Conservation (phyloP, 1,140 invertebrate species). For the Drosophila repletoides region DNA sequence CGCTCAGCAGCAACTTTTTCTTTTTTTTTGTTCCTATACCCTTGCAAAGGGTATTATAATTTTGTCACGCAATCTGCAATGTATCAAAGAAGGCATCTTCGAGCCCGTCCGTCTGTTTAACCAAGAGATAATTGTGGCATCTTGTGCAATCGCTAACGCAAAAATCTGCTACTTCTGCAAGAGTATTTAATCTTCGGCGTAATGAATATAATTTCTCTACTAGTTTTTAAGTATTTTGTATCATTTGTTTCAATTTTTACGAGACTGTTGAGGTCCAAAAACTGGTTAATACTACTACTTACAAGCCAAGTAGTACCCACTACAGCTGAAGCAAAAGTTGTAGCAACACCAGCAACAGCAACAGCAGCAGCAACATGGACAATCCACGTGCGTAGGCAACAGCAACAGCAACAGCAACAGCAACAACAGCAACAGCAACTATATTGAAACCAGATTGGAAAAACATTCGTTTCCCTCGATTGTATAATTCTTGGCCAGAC, state of each 20-base stretch:
- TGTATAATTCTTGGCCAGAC: constrained; percentile 64
- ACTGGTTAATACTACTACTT: constrained; percentile 40
- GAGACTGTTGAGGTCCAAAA: constrained; percentile 29
- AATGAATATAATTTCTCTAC: background rate
- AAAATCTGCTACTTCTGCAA: too few relatives aligned
- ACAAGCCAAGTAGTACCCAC: constrained; percentile 7
- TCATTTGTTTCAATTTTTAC: constrained; percentile 40
- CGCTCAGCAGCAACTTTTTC: constrained; percentile 5
- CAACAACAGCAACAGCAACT: constrained; percentile 15
- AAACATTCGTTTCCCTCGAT: constrained; percentile 30
- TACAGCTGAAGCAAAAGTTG: constrained; percentile 1
- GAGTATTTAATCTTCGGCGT: too few relatives aligned
- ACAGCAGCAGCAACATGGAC: constrained; percentile 1
- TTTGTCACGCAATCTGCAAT: too few relatives aligned
- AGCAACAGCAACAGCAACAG: constrained; percentile 7
- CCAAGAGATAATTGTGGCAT: too few relatives aligned
- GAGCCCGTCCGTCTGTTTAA: too few relatives aligned
- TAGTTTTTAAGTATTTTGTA: constrained; percentile 28
- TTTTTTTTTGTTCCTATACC: too few relatives aligned
- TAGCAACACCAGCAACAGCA: constrained; percentile 14
- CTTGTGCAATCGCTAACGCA: too few relatives aligned
- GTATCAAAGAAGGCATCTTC: too few relatives aligned
- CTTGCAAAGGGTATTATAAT: too few relatives aligned
- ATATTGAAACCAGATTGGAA: constrained; percentile 13
- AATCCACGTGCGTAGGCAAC: constrained; percentile 15